Evolutionary conservation across 2,797 vertebrate genomes (phyloP).

Genomic region (Artibeus jamaicensis): DNA sequence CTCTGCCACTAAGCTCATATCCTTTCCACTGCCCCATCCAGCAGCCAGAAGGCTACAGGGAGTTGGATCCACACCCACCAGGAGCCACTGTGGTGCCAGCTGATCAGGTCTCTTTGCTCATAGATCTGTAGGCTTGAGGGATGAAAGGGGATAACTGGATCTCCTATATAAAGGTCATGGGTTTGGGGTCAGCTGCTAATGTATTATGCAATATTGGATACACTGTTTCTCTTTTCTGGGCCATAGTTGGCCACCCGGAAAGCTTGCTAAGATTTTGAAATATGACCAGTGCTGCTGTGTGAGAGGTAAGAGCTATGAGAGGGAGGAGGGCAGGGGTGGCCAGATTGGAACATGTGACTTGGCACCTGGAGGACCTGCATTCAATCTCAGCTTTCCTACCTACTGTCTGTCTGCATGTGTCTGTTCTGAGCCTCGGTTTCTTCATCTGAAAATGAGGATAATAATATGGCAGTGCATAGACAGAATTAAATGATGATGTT

Average conservation of each 20-base stretch:
- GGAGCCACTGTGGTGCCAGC: not conserved
- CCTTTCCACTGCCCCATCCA: not conserved
- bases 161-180: not conserved
- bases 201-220: not conserved
- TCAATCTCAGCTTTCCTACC: not conserved
- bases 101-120: not conserved
- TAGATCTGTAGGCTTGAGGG: not conserved
- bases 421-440: not conserved
- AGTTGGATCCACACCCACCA: not conserved
- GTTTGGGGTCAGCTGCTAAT: not conserved
- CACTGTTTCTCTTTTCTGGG: not conserved
- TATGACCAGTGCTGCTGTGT: not conserved
- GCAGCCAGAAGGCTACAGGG: not conserved
- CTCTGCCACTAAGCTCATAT: not conserved
- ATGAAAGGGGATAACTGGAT: not conserved
- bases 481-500: not conserved
- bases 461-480: not conserved
- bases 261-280: not conserved
- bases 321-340: not conserved
- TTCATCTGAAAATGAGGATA: not conserved
- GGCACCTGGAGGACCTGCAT: not conserved
- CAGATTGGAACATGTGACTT: not conserved
- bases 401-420: not conserved
- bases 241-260: not conserved
- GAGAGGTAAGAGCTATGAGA: not conserved